Percentiles rank a stretch among this genome's conserved stretches.
Conservation (phyloP, 1,140 invertebrate genomes). For the Rhyacophila brunnea region DNA sequence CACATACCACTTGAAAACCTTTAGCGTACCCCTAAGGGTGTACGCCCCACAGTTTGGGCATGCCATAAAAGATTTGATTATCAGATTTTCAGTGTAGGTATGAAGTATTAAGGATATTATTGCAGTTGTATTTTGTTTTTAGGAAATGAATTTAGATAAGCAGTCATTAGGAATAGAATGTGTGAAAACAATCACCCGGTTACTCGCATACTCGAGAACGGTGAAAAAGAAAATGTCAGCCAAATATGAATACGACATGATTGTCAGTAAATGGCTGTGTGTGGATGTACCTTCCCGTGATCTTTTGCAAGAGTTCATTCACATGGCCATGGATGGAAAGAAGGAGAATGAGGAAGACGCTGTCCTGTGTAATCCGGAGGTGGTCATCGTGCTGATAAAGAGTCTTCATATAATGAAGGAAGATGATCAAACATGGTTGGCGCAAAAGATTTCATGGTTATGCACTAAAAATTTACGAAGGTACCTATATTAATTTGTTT, state of each 20-base stretch:
- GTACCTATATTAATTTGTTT: too few species aligned
- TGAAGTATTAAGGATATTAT: too few species aligned
- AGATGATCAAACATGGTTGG: slow-evolving; percentile 46
- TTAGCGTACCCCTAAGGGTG: too few species aligned
- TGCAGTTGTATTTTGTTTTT: slow-evolving; percentile 11
- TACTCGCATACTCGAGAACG: slow-evolving; percentile 24
- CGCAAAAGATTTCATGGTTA: slow-evolving; percentile 42
- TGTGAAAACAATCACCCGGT: slow-evolving; percentile 37
- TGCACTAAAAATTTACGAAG: slow-evolving; percentile 49
- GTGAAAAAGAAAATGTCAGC: slow-evolving; percentile 19
- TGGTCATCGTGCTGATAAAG: slow-evolving; percentile 37
- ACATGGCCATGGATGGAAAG: slow-evolving; percentile 45
- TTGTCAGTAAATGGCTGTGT: slow-evolving; percentile 28
- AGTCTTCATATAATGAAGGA: slow-evolving; percentile 39
- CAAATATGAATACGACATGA: slow-evolving; percentile 23
- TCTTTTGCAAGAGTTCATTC: slow-evolving; percentile 44
- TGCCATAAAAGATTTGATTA: too few species aligned
- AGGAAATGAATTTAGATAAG: slow-evolving; percentile 32
- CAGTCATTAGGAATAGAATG: slow-evolving; percentile 38
- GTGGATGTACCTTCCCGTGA: slow-evolving; percentile 40
- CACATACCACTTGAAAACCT: too few species aligned
- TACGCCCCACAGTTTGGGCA: too few species aligned
- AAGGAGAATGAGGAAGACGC: slow-evolving; percentile 24
- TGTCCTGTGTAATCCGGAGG: slow-evolving; percentile 38
- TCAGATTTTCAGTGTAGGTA: too few species aligned